Conservation (phyloP, 2,888 invertebrate genomes). For the Melanostoma scalare region DNA sequence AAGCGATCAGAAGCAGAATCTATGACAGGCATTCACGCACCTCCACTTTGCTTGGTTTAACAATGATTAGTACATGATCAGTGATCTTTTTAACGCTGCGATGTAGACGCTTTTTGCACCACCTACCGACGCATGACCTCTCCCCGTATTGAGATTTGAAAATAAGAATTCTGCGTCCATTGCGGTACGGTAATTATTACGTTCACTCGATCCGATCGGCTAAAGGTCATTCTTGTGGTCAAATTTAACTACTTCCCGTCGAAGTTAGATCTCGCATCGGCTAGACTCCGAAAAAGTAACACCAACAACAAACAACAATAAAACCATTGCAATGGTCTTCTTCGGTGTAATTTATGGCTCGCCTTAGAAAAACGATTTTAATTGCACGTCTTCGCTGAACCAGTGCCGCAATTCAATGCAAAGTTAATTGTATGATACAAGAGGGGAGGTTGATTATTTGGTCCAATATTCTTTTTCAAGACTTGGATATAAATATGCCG, state of each 20-base stretch:
- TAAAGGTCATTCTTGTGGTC: constrained; percentile 69
- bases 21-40: constrained; percentile 14
- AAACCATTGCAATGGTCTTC: constrained; percentile 27
- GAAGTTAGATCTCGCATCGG: constrained; percentile 22
- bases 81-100: constrained; percentile 45
- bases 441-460: constrained; percentile 57
- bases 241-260: constrained; percentile 67
- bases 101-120: constrained; percentile 22
- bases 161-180: constrained; percentile 39
- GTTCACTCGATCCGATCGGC: constrained; percentile 50
- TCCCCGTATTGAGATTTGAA: not conserved
- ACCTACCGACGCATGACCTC: constrained; percentile 41
- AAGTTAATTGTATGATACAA: constrained; percentile 55
- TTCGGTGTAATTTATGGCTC: constrained; percentile 63
- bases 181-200: constrained; percentile 38
- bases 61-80: constrained; percentile 40
- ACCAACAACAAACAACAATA: constrained; percentile 8
- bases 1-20: constrained; percentile 37
- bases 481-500: constrained; percentile 61
- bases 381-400: constrained; percentile 35
- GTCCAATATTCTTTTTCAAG: constrained; percentile 51
- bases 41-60: constrained; percentile 1
- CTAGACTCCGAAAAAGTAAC: constrained; percentile 35
- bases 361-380: constrained; percentile 64
- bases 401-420: constrained; percentile 18